Conservation (phyloP, 2,113 vertebrate species). For the Heptranchias perlo region DNA sequence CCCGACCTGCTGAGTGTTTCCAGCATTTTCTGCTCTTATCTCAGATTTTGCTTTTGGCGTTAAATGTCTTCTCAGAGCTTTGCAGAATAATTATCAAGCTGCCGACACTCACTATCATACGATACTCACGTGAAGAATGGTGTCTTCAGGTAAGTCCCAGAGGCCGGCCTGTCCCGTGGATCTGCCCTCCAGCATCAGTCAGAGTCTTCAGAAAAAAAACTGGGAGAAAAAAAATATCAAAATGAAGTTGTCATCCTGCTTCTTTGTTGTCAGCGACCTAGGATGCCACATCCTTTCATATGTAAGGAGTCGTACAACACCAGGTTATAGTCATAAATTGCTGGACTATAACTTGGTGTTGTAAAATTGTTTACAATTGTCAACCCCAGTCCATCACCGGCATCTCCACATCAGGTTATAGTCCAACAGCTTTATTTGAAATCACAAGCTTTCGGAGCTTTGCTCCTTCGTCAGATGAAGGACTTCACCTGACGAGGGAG, state of each 20-base stretch:
- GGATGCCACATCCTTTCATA: neutral
- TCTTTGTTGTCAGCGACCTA: neutral
- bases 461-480: too few relatives aligned
- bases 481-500: too few relatives aligned
- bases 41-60: neutral
- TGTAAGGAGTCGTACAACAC: too few relatives aligned
- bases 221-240: neutral
- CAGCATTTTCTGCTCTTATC: neutral
- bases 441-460: too few relatives aligned
- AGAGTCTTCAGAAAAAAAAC: too few relatives aligned
- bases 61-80: neutral
- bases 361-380: too few relatives aligned
- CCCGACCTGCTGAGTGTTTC: neutral
- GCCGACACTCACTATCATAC: neutral
- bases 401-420: too few relatives aligned
- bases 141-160: neutral
- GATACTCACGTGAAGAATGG: neutral
- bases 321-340: too few relatives aligned
- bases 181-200: too few relatives aligned
- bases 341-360: too few relatives aligned
- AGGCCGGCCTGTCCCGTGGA: neutral
- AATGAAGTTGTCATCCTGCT: neutral
- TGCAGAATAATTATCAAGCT: neutral
- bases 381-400: too few relatives aligned
- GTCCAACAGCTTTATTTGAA: too few relatives aligned